phyloP scores from a whole-genome alignment of 2,888 invertebrate species.

The Argyra leucocephala region DNA sequence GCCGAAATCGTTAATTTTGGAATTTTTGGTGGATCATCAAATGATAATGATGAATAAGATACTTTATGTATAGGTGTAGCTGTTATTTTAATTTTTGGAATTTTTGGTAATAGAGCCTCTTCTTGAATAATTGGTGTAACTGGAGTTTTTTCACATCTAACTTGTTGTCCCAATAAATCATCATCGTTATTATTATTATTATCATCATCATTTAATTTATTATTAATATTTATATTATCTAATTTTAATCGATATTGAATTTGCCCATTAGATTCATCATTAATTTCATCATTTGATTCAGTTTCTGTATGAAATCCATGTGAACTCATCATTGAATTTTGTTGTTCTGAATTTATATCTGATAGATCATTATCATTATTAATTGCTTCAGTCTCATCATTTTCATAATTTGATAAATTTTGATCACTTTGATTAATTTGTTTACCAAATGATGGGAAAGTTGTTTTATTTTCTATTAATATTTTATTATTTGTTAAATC shows the following conservation, averaged over 20 bases:
- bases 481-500: constrained; percentile 26
- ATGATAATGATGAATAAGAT: background rate
- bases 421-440: background rate
- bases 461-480: constrained; percentile 32
- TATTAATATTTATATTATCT: background rate
- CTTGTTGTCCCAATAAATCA: background rate
- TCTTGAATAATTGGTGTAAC: background rate
- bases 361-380: background rate
- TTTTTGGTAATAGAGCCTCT: background rate
- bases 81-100: background rate
- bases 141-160: background rate
- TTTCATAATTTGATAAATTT: background rate
- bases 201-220: no score
- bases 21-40: constrained; percentile 6
- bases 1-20: background rate
- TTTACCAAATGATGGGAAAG: background rate
- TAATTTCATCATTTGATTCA: background rate
- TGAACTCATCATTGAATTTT: background rate
- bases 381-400: background rate
- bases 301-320: background rate
- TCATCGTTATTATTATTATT: background rate
- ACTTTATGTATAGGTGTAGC: background rate
- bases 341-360: background rate
- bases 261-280: background rate
- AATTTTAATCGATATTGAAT: background rate